Conservation (phyloP, 1,140 invertebrate species). For the Aphaenogaster ashmeadi region DNA sequence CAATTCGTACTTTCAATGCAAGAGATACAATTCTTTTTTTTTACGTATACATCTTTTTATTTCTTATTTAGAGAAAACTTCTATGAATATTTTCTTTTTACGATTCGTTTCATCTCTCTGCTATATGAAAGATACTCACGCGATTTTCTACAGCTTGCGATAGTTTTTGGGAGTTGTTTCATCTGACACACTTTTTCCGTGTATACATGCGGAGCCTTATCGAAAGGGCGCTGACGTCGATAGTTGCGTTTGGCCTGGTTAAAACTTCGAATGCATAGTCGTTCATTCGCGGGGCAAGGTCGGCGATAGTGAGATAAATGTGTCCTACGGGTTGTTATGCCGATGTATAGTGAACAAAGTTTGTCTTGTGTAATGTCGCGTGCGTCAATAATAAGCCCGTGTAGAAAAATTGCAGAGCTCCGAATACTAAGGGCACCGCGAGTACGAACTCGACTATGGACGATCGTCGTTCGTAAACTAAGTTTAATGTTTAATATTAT, state of each 20-base stretch:
- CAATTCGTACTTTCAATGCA: not conserved
- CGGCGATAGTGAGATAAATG: slow-evolving; percentile 45
- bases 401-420: not conserved
- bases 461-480: not conserved
- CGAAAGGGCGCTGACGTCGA: slow-evolving; percentile 9
- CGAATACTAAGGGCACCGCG: not conserved
- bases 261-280: slow-evolving; percentile 42
- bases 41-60: not conserved
- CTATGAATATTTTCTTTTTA: not conserved
- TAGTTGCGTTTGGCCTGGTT: slow-evolving; percentile 55
- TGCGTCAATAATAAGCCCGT: not conserved
- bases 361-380: not conserved
- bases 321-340: not conserved
- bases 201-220: slow-evolving; percentile 38
- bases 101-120: not conserved
- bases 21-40: not conserved
- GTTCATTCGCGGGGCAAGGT: slow-evolving; percentile 24
- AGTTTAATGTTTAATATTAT: not conserved
- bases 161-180: not conserved
- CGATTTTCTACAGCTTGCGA: not conserved
- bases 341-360: slow-evolving; percentile 3
- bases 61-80: not conserved
- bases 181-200: slow-evolving; percentile 1
- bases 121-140: not conserved
- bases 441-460: not conserved